Percentiles rank a stretch among this genome's conserved stretches.
These are phyloP conservation scores for Synergus gifuensis DNA, from an alignment of 2,888 invertebrate species.

Conservation along the genomic window DNA sequence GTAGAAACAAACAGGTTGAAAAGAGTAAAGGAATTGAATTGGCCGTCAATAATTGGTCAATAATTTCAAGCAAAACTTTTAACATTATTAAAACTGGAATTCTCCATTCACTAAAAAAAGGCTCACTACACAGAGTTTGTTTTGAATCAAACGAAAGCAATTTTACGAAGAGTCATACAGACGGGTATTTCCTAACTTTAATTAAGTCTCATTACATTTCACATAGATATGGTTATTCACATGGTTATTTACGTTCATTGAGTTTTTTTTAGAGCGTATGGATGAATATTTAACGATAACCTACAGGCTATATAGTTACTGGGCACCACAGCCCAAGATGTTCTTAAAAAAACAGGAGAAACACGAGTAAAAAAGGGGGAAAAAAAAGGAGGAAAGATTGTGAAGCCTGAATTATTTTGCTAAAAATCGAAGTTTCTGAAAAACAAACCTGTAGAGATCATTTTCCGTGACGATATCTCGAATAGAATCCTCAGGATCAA, in stretches of 20 bases:
- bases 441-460: conserved; percentile 82
- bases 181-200: neutral
- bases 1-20: neutral
- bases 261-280: too few species aligned
- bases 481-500: conserved; percentile 83
- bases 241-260: too few species aligned
- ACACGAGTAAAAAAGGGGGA: too few species aligned
- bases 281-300: too few species aligned
- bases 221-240: too few species aligned
- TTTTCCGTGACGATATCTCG: conserved; percentile 83
- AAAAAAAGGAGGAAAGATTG: too few species aligned
- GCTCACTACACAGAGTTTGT: neutral
- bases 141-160: neutral
- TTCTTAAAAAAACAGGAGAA: too few species aligned
- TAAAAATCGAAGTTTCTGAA: neutral
- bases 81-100: neutral
- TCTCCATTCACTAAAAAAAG: neutral
- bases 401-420: too few species aligned
- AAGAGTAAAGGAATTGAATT: neutral
- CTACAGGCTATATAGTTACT: too few species aligned
- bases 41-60: neutral
- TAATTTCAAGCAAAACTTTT: neutral
- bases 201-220: too few species aligned
- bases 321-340: too few species aligned
- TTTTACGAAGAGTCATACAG: neutral